A percentile compares a stretch with the other conserved stretches of the same genome.
Conservation (phyloP, 2,113 vertebrate species). For the Amphiprion percula region DNA sequence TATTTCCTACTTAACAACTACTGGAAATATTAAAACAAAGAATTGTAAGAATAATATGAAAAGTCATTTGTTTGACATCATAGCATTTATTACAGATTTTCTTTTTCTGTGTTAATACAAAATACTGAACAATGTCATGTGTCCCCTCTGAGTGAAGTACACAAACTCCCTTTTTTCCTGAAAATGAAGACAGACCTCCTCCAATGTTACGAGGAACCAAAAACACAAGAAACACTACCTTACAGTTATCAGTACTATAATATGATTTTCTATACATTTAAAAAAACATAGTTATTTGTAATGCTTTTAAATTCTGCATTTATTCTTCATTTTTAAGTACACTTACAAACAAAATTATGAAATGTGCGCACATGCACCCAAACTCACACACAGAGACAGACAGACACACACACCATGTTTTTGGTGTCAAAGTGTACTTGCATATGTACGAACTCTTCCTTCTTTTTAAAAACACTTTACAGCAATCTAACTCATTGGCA, state of each 20-base stretch:
- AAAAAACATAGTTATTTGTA: slow-evolving; percentile 77
- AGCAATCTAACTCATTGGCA: slow-evolving; percentile 6
- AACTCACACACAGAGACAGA: slow-evolving; percentile 29
- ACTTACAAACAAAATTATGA: slow-evolving; percentile 79
- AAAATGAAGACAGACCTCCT: slow-evolving; percentile 60
- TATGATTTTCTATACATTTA: slow-evolving; percentile 75
- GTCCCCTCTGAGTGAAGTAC: slow-evolving; percentile 23
- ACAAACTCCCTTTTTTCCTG: slow-evolving; percentile 71
- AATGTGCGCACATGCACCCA: slow-evolving; percentile 37
- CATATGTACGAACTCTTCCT: slow-evolving; percentile 67
- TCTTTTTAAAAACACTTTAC: slow-evolving; percentile 8
- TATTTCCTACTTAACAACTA: slow-evolving; percentile 5
- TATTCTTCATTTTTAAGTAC: slow-evolving; percentile 84
- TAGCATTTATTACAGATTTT: slow-evolving; percentile 73
- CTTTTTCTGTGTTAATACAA: slow-evolving; percentile 68
- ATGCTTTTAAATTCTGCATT: slow-evolving; percentile 67
- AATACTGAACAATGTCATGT: slow-evolving; percentile 74
- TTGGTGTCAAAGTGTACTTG: slow-evolving; percentile 77
- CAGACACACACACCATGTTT: slow-evolving; percentile 51
- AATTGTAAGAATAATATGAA: slow-evolving; percentile 23
- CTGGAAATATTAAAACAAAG: slow-evolving; percentile 10
- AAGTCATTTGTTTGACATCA: slow-evolving; percentile 59
- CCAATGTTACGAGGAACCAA: slow-evolving; percentile 50
- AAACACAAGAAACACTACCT: slow-evolving; percentile 53
- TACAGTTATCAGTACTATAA: slow-evolving; percentile 64